Conservation (phyloP, 2,797 vertebrate genomes). For the Ctenopoma kingsleyae region DNA sequence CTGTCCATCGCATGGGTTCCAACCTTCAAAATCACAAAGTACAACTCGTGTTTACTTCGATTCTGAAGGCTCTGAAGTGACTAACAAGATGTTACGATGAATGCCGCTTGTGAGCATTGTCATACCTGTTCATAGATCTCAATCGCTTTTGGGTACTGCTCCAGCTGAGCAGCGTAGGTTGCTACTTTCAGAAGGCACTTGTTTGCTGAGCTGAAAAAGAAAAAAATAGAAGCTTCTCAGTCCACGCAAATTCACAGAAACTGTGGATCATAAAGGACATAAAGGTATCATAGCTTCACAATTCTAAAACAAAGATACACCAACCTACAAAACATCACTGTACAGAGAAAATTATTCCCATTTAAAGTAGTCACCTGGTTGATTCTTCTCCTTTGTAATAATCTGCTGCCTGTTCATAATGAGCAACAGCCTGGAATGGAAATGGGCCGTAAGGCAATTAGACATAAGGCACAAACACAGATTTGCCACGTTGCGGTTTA, state of each 20-base stretch:
- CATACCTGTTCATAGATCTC: slow-evolving; percentile 95
- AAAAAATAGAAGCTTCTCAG: slow-evolving; percentile 20
- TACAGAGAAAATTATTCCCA: not conserved
- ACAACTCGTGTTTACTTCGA: not conserved
- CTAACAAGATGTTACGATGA: not conserved
- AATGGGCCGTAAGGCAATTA: not conserved
- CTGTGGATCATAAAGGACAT: not conserved
- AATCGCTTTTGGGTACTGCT: slow-evolving; percentile 93
- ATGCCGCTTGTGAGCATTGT: not conserved
- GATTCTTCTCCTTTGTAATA: slow-evolving; percentile 97
- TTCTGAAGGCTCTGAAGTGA: fast-evolving
- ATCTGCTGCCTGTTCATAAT: slow-evolving; percentile 95
- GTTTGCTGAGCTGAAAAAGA: slow-evolving; percentile 85
- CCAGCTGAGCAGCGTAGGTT: slow-evolving; percentile 92
- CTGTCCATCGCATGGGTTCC: slow-evolving; percentile 93
- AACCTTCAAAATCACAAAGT: slow-evolving; percentile 78
- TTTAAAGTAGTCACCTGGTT: slow-evolving; percentile 85
- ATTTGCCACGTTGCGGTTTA: not conserved
- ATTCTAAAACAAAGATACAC: not conserved
- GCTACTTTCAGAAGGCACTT: slow-evolving; percentile 97
- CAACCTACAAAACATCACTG: not conserved
- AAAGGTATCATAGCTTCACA: too few species aligned
- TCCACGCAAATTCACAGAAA: not conserved
- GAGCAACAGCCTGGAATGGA: slow-evolving; percentile 88
- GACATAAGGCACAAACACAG: not conserved